Base-by-base conservation (phyloP, 2,113 vertebrate species). In the Tichodroma muraria region DNA sequence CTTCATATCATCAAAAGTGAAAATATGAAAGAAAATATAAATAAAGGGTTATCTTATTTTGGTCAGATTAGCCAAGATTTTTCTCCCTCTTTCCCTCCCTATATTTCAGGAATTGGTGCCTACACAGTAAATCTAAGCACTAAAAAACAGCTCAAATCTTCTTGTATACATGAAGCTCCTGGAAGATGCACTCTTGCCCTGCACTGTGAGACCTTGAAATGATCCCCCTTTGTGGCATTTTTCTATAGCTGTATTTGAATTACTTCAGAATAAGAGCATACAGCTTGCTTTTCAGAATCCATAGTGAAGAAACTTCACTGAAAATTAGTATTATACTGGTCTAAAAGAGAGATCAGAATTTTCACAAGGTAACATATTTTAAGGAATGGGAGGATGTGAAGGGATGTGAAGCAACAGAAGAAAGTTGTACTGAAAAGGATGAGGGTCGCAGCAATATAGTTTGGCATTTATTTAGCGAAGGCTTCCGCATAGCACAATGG, bases 21-120 rank as follows among this genome's bases (percentile, higher is more conserved):
- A 91, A 76, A 50, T 61, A 70, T 11, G 4, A 64, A 77, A 50
- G 17, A 50, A 33, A 40, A 6, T 7, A 33, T 56, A 79, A 79
- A 49, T 52, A 38, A 85, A 84, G 77, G 38, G 2, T 1, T 60
- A 15, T 27, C 20, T 45, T 42, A 22, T 83, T 76, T 69, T 88
- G 40, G 19, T 25, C 11, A 72, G 13, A 72, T 50, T 40, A 56
- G 10, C 21, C 25, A 82, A 80, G 40, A 1, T 63, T 84, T 76
- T 57, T 45, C 14, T 47, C 4, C 19, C 4, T 72, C 5, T 12
- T 52, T 64, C 24, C 4, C 2, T 1, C 10, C 9, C 8, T 4
- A 1, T 49, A 45, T 70, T 81, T 89, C 76, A 78, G 21, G 27
- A 47, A 54, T 13, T 57, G 37, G 9, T 90, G 7, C 27, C 42